Conservation (phyloP, 1,140 invertebrate genomes). For the Portunus trituberculatus region DNA sequence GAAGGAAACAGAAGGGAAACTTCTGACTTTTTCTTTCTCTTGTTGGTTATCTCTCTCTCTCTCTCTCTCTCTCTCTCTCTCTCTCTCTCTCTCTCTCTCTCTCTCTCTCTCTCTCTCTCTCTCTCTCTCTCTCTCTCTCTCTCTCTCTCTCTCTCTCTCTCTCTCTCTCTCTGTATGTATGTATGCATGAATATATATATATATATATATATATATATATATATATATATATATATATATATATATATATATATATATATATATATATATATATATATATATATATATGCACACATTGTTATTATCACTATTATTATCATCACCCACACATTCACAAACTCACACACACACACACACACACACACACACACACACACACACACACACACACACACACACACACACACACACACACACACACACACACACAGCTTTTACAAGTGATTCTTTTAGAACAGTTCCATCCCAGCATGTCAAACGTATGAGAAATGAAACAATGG, state of each 20-base stretch:
- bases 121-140: too few relatives aligned
- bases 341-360: constrained; percentile 25
- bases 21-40: background rate
- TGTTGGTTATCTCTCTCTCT: background rate
- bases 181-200: constrained; percentile 32
- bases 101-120: too few relatives aligned
- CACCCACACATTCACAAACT: background rate
- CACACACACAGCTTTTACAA: background rate
- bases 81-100: too few relatives aligned
- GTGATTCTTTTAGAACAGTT: too few relatives aligned
- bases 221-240: constrained; percentile 59
- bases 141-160: too few relatives aligned
- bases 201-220: constrained; percentile 57
- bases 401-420: constrained; percentile 40
- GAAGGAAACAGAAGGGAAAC: background rate
- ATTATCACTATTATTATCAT: too few relatives aligned
- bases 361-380: background rate
- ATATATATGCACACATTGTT: constrained; percentile 52
- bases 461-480: too few relatives aligned
- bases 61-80: constrained; percentile 38
- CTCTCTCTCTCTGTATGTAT: background rate
- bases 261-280: constrained; percentile 67
- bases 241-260: constrained; percentile 63
- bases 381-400: constrained; percentile 32
- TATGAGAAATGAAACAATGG: too few relatives aligned